These are phyloP conservation scores for Euphydryas editha DNA, from an alignment of 2,888 invertebrate species.

Conservation along the genomic window DNA sequence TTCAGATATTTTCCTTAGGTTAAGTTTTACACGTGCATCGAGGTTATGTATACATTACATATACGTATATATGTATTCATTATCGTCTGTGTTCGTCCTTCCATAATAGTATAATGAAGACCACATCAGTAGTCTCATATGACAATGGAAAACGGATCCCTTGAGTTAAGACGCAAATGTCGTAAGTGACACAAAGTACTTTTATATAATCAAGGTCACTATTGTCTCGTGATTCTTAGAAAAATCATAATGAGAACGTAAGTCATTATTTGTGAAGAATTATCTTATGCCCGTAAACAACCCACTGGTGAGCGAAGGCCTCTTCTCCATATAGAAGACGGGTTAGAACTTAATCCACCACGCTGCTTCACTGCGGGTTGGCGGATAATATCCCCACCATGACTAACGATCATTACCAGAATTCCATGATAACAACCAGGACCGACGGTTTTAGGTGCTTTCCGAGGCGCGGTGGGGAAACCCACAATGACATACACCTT, in stretches of 20 bases:
- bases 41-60: neutral
- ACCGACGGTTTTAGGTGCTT: no score
- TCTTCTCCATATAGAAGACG: no score
- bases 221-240: slow-evolving; percentile 11
- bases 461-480: no score
- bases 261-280: neutral
- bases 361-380: no score
- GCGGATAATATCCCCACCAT: no score
- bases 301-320: no score
- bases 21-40: neutral
- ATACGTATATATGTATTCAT: neutral
- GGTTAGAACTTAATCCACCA: no score
- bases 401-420: no score
- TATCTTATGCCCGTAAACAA: neutral
- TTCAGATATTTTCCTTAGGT: neutral
- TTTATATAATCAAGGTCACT: slow-evolving; percentile 12
- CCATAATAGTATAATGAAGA: slow-evolving; percentile 13
- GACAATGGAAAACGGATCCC: slow-evolving; percentile 22
- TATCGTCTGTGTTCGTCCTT: neutral
- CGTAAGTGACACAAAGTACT: neutral
- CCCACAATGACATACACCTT: no score
- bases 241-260: neutral
- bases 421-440: no score
- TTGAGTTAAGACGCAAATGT: slow-evolving; percentile 6
- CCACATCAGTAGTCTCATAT: slow-evolving; percentile 25